Percentiles rank a stretch among this genome's conserved stretches.
These are phyloP conservation scores for Uropsilus gracilis DNA, from an alignment of 2,113 vertebrate species.

Conservation along the genomic window DNA sequence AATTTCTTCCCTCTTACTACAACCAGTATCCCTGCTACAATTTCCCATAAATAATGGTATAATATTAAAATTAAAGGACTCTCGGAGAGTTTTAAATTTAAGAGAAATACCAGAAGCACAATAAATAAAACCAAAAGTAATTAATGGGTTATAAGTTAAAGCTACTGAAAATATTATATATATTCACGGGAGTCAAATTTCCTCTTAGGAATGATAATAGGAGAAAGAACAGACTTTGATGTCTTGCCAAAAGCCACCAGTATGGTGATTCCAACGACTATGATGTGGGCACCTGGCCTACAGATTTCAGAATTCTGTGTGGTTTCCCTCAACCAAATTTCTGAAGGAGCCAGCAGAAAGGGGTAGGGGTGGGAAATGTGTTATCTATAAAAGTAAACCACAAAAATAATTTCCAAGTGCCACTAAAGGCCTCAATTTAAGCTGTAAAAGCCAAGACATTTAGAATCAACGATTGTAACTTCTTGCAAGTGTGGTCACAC, in stretches of 20 bases:
- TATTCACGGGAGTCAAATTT: constrained; percentile 82
- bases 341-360: constrained; percentile 77
- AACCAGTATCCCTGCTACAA: constrained; percentile 1
- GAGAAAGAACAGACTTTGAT: constrained; percentile 81
- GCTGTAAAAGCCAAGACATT: constrained; percentile 74
- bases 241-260: constrained; percentile 82
- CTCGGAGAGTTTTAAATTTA: constrained; percentile 79
- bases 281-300: constrained; percentile 84
- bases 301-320: constrained; percentile 82
- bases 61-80: constrained; percentile 79
- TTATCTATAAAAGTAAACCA: constrained; percentile 84
- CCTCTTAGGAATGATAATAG: constrained; percentile 84
- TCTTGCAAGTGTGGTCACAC: constrained; percentile 49
- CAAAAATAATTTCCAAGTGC: constrained; percentile 82
- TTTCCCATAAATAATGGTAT: constrained; percentile 73
- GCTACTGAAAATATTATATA: constrained; percentile 83
- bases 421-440: constrained; percentile 78
- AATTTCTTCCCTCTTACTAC: constrained; percentile 33
- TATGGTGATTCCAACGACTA: constrained; percentile 78
- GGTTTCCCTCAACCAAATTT: constrained; percentile 82
- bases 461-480: constrained; percentile 77
- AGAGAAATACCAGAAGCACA: constrained; percentile 83
- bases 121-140: constrained; percentile 84
- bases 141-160: constrained; percentile 83
- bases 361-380: constrained; percentile 75